Conservation (phyloP, 2,113 vertebrate genomes). For the Okapia johnstoni region DNA sequence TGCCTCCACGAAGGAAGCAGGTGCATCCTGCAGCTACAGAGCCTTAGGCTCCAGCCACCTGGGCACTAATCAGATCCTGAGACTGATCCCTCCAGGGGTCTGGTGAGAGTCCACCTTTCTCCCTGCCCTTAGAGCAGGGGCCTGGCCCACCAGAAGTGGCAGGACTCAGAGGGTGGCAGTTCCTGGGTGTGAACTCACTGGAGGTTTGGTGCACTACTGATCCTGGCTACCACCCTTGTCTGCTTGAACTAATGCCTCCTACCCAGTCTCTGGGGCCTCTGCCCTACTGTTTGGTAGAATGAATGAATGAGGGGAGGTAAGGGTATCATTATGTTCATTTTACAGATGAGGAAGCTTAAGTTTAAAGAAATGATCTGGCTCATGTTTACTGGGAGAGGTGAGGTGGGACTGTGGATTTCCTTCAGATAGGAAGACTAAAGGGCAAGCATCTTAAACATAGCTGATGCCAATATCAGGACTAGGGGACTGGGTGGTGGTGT, state of each 20-base stretch:
- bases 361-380: not conserved
- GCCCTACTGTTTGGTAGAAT: not conserved
- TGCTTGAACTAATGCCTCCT: not conserved
- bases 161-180: not conserved
- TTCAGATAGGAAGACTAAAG: not conserved
- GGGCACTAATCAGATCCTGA: too few relatives aligned
- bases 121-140: not conserved
- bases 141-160: not conserved
- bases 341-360: not conserved
- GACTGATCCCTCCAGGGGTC: not conserved
- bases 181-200: not conserved
- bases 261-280: fast-evolving
- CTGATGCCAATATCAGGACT: not conserved
- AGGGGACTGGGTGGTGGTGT: fast-evolving
- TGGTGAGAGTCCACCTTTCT: not conserved
- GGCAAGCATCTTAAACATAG: not conserved
- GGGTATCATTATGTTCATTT: not conserved
- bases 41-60: not conserved
- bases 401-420: not conserved
- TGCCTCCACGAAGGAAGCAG: not conserved
- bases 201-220: fast-evolving
- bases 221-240: fast-evolving
- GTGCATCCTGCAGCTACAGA: fast-evolving
- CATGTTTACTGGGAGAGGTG: too few relatives aligned
- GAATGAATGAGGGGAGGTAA: not conserved